Percentiles rank a stretch among this genome's conserved stretches.
phyloP scores from a whole-genome alignment of 2,113 vertebrate species.

The Callospermophilus lateralis region DNA sequence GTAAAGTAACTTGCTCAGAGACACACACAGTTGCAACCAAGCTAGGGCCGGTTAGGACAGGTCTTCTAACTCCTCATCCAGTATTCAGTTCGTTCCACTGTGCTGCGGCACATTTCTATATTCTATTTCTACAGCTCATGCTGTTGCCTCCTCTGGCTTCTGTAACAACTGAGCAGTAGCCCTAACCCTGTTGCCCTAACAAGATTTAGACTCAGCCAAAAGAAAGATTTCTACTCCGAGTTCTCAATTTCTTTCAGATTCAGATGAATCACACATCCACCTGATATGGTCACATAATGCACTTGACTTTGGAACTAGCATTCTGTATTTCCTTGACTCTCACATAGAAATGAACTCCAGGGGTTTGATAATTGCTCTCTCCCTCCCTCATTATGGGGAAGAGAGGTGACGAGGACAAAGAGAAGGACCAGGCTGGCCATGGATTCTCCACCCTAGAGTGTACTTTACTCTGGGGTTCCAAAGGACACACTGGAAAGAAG shows the following conservation, averaged over 20 bases:
- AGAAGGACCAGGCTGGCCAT: neutral
- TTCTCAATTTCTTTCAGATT: neutral
- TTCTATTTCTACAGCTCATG: neutral
- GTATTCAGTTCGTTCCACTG: neutral
- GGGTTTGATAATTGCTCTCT: neutral
- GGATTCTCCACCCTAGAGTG: neutral
- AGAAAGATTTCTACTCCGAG: neutral
- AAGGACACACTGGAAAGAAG: neutral
- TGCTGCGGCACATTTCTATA: accelerated
- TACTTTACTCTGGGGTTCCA: neutral
- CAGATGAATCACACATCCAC: neutral
- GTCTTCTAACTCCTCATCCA: neutral
- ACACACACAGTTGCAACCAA: neutral
- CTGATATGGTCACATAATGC: neutral
- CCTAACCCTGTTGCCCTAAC: neutral
- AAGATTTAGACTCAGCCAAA: neutral
- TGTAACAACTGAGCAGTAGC: neutral
- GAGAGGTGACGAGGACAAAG: neutral
- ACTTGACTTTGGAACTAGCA: neutral
- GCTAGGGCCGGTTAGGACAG: neutral
- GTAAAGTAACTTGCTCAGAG: neutral
- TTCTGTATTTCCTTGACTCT: neutral
- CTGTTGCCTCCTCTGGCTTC: neutral
- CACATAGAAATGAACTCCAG: neutral
- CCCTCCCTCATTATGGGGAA: neutral